These are phyloP conservation scores for Rhopalosiphum nymphaeae DNA, from an alignment of 2,888 invertebrate species.

Conservation along the genomic window DNA sequence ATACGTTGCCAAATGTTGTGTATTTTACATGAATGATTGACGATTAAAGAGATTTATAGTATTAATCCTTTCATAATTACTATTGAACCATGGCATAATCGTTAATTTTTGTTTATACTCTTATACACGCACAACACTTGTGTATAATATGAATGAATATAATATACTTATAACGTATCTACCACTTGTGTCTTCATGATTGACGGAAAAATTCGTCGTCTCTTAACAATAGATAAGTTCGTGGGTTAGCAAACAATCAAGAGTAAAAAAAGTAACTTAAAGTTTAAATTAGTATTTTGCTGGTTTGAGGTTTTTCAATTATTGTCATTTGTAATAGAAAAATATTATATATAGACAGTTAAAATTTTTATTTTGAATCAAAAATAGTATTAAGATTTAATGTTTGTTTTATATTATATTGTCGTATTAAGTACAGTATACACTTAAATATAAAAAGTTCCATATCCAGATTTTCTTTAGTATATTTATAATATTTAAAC, in stretches of 20 bases:
- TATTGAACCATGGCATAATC: slow-evolving; percentile 6
- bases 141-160: neutral
- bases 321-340: neutral
- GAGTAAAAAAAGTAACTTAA: neutral
- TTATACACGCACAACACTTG: neutral
- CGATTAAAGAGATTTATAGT: slow-evolving; percentile 36
- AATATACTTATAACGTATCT: neutral
- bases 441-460: neutral
- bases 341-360: neutral
- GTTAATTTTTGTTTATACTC: slow-evolving; percentile 45
- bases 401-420: neutral
- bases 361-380: neutral
- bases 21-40: slow-evolving; percentile 41
- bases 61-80: slow-evolving; percentile 48
- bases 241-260: neutral
- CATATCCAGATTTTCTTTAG: neutral
- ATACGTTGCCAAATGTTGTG: slow-evolving; percentile 7
- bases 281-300: neutral
- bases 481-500: neutral
- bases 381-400: neutral
- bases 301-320: neutral
- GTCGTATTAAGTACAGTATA: neutral
- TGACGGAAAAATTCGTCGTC: slow-evolving; percentile 4
- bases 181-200: neutral
- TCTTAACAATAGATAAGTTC: slow-evolving; percentile 8